Evolutionary conservation across 1,140 invertebrate species (phyloP).

Genomic region (Sitobion miscanthi): DNA sequence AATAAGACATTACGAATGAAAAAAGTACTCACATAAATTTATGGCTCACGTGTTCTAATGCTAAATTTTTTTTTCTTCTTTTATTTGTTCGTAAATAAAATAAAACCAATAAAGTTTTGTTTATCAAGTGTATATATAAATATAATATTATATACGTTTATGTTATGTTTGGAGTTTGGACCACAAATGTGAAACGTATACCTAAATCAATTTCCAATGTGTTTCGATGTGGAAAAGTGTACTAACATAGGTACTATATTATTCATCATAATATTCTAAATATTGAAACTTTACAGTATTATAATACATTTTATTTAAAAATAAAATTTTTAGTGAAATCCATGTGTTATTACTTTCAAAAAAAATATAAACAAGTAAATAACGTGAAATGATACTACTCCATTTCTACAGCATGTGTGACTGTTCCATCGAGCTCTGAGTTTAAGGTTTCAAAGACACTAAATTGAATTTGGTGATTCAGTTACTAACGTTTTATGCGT

Average conservation of each 20-base stretch:
- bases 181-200: not conserved
- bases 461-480: not conserved
- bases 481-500: not conserved
- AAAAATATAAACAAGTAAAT: not conserved
- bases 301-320: not conserved
- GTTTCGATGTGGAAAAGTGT: not conserved
- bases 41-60: not conserved
- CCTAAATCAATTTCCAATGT: not conserved
- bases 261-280: not conserved
- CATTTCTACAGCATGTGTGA: not conserved
- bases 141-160: not conserved
- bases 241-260: not conserved
- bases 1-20: not conserved
- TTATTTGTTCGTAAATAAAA: conserved; percentile 8
- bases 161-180: not conserved
- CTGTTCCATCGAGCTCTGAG: not conserved
- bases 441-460: not conserved
- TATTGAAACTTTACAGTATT: not conserved
- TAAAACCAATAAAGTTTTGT: not conserved
- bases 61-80: not conserved
- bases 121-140: not conserved
- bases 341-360: not conserved
- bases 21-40: not conserved
- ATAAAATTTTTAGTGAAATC: not conserved
- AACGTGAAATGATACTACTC: not conserved